These are phyloP conservation scores for Schrankia costaestrigalis DNA, from an alignment of 2,888 invertebrate species.

Conservation along the genomic window DNA sequence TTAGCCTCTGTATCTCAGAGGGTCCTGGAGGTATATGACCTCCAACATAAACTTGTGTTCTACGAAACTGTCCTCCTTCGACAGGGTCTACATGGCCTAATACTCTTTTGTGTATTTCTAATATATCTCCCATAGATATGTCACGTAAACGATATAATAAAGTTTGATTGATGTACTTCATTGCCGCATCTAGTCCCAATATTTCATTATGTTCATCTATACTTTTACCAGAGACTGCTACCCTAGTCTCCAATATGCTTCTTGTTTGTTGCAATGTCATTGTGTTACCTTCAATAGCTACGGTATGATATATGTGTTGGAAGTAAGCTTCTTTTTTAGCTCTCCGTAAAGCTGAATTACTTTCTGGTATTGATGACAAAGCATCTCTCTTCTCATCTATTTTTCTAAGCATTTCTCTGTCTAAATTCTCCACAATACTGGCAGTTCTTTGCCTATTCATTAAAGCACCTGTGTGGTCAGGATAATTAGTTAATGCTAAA, in stretches of 20 bases:
- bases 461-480: slow-evolving; percentile 89
- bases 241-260: slow-evolving; percentile 92
- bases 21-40: slow-evolving; percentile 96
- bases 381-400: slow-evolving; percentile 93
- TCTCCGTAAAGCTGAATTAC: slow-evolving; percentile 88
- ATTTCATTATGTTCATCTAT: slow-evolving; percentile 98
- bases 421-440: slow-evolving; percentile 93
- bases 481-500: slow-evolving; percentile 90
- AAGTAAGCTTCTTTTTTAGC: slow-evolving; percentile 98
- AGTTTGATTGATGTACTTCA: slow-evolving; percentile 94
- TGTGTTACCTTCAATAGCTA: slow-evolving; percentile 98
- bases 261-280: slow-evolving; percentile 96
- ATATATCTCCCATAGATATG: slow-evolving; percentile 91
- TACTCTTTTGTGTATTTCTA: slow-evolving; percentile 95
- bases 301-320: slow-evolving; percentile 97
- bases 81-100: slow-evolving; percentile 97
- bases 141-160: slow-evolving; percentile 88
- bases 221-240: slow-evolving; percentile 91
- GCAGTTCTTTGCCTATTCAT: slow-evolving; percentile 91
- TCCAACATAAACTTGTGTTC: slow-evolving; percentile 96
- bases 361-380: slow-evolving; percentile 89
- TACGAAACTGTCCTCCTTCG: slow-evolving; percentile 93
- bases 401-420: slow-evolving; percentile 86
- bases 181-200: slow-evolving; percentile 94
- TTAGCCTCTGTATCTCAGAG: slow-evolving; percentile 87